Evolutionary conservation across 2,888 invertebrate genomes (phyloP).

Genomic region (Myopa testacea): DNA sequence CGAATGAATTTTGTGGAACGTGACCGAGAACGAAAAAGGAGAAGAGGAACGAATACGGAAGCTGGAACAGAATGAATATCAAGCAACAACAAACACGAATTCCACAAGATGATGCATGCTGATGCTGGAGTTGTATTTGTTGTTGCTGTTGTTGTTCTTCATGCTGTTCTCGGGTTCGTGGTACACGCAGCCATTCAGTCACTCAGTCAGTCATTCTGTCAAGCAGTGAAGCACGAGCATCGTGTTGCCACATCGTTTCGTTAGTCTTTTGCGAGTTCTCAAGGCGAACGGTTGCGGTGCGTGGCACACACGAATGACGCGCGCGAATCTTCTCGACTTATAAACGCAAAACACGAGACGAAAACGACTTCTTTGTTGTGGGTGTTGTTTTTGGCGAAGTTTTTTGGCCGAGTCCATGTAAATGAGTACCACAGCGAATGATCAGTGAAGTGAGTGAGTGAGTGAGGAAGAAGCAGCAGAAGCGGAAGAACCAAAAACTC

Average conservation of each 20-base stretch:
- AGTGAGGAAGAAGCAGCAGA: no score
- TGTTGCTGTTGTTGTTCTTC: neutral
- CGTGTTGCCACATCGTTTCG: neutral
- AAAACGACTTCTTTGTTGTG: neutral
- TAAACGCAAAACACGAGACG: neutral
- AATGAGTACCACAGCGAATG: neutral
- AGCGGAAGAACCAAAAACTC: neutral
- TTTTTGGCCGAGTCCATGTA: no score
- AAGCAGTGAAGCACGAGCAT: no score
- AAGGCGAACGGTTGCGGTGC: constrained; percentile 23
- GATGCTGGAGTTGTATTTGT: neutral
- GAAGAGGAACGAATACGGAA: neutral
- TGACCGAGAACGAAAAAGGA: neutral
- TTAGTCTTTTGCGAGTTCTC: constrained; percentile 26
- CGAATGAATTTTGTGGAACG: neutral
- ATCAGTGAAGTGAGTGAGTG: neutral
- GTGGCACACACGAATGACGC: neutral
- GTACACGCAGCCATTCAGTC: no score
- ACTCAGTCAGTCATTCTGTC: no score
- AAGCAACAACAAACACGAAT: neutral
- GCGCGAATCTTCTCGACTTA: neutral
- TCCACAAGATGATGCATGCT: neutral
- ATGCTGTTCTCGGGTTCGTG: no score
- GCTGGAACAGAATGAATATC: neutral
- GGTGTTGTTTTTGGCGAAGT: neutral